A percentile compares a stretch with the other conserved stretches of the same genome.
Conservation (phyloP, 2,797 vertebrate genomes). For the Malurus leucopterus region DNA sequence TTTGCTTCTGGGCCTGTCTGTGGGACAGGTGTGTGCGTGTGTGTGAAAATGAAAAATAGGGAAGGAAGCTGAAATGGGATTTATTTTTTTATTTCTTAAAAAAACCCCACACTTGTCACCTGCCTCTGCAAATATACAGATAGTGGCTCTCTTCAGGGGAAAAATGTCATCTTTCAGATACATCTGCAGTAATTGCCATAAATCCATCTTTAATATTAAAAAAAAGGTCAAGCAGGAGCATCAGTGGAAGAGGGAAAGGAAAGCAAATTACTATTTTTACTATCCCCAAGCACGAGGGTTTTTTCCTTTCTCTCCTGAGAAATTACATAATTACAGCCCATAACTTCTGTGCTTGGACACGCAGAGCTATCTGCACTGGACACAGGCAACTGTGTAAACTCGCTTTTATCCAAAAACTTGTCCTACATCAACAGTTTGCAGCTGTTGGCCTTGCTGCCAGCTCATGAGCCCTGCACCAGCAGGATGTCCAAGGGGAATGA, state of each 20-base stretch:
- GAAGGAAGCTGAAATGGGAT: neutral
- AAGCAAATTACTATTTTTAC: constrained; percentile 11
- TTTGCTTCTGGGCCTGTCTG: neutral
- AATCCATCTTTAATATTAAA: neutral
- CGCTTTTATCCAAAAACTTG: constrained; percentile 40
- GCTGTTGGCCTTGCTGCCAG: constrained; percentile 50
- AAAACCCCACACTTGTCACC: neutral
- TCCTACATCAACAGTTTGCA: constrained; percentile 53
- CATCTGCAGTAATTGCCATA: neutral
- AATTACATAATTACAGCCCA: constrained; percentile 24
- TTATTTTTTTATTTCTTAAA: neutral
- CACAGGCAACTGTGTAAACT: constrained; percentile 50
- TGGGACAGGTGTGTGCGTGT: neutral
- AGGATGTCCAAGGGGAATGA: constrained; percentile 25
- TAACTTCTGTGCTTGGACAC: constrained; percentile 41
- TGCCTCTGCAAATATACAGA: neutral
- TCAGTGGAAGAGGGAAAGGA: neutral
- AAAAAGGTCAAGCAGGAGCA: constrained; percentile 10
- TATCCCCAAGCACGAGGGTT: neutral
- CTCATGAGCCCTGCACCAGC: constrained; percentile 18
- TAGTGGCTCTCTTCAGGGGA: neutral
- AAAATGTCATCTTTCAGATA: neutral
- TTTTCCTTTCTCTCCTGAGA: constrained; percentile 34
- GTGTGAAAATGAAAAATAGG: neutral
- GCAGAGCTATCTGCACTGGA: constrained; percentile 36